Evolutionary conservation across 1,140 invertebrate genomes (phyloP), one percentile per base, ranked within the genome.

Genomic region (Wasmannia auropunctata): DNA sequence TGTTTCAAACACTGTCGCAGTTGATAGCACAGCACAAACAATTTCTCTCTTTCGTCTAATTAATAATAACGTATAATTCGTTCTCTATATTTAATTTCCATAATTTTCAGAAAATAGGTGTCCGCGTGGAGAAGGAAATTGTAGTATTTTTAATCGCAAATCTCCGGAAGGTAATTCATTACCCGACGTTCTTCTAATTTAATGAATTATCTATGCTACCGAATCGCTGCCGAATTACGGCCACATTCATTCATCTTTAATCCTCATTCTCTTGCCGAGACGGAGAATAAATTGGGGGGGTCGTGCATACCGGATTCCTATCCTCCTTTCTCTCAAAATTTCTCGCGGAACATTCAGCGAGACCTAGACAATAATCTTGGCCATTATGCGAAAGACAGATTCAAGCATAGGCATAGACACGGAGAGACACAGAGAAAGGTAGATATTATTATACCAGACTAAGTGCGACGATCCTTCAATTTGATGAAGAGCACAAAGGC

Each of bases 181-280:
- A 58, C 0, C 49, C 31, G 19, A 56, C 46, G 34, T 81, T 56
- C 63, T 70, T 70, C 34, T 56, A 56, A 56, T 56, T 37, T 67
- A 70, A 81, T 81, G 51, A 81, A 81, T 81, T 72, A 70, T 72
- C 79, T 58, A 72, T 40, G 43, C 16, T 31, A 25, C 54, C 28
- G 37, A 56, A 72, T 72, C 58, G 25, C 49, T 70, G 67, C 49
- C 65, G 49, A 81, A 72, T 81, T 72, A 72, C 25, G 6, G 22
- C 63, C 49, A 43, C 79, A 56, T 58, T 72, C 79, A 31, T 72
- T 81, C 79, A 72, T 81, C 65, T 43, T 81, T 72, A 81, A 81
- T 81, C 25, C 25, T 43, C 34, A 25, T 81, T 81, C 25, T 81
- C 49, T 81, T 40, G 56, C 40, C 40, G 65, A 11, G 16, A 16